Evolutionary conservation across 1,140 invertebrate genomes (phyloP).

Genomic region (Aethina tumida): DNA sequence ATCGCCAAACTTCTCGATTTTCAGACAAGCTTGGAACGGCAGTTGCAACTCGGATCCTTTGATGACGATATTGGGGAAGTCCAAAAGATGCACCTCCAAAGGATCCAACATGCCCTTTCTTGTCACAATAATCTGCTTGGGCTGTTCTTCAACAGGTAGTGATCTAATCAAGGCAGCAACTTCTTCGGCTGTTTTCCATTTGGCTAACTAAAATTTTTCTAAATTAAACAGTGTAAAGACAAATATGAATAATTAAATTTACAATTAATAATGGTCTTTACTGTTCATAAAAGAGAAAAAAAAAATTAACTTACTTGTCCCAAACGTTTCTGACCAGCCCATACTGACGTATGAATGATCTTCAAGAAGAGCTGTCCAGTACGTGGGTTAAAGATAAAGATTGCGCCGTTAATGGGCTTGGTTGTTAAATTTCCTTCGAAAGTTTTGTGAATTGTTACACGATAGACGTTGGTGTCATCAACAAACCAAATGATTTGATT

Average conservation of each 20-base stretch:
- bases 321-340: constrained; percentile 94
- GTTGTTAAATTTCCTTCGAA: constrained; percentile 99
- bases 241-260: neutral
- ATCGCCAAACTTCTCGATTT: constrained; percentile 99
- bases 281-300: constrained; percentile 2
- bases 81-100: constrained; percentile 94
- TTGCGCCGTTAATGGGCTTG: constrained; percentile 99
- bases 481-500: constrained; percentile 99
- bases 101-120: constrained; percentile 99
- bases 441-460: constrained; percentile 99
- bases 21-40: constrained; percentile 98
- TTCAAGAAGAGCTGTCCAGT: constrained; percentile 99
- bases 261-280: neutral
- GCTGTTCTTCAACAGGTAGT: constrained; percentile 97
- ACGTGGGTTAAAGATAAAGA: constrained; percentile 99
- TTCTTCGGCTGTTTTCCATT: constrained; percentile 99
- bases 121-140: constrained; percentile 99
- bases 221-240: neutral
- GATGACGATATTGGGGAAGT: constrained; percentile 99
- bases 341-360: constrained; percentile 99
- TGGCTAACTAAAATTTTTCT: constrained; percentile 62
- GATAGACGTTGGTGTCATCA: constrained; percentile 98
- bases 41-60: constrained; percentile 98
- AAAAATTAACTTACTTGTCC: constrained; percentile 46
- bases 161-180: constrained; percentile 98